Conservation (phyloP, 1,140 invertebrate genomes). For the Hestina assimilis region DNA sequence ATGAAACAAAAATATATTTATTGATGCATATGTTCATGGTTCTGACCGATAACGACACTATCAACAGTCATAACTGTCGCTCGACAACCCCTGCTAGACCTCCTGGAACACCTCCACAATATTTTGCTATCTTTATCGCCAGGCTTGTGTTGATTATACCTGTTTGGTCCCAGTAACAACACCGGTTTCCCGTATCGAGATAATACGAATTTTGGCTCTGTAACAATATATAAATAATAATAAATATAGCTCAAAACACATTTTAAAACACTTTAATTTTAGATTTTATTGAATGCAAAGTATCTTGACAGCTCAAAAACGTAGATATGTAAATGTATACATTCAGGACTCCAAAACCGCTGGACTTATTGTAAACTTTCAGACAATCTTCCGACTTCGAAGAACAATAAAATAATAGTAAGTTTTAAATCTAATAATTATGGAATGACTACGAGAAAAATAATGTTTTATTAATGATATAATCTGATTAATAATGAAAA, state of each 20-base stretch:
- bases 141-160: not conserved
- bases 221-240: not conserved
- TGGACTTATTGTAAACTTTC: no score
- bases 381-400: no score
- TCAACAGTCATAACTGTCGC: slow-evolving; percentile 21
- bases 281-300: no score
- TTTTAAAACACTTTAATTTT: not conserved
- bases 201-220: not conserved
- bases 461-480: no score
- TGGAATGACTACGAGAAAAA: no score
- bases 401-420: no score
- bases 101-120: slow-evolving; percentile 39
- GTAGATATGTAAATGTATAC: no score
- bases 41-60: slow-evolving; percentile 14
- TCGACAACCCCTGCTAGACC: slow-evolving; percentile 30
- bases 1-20: no score
- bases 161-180: not conserved
- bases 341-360: no score
- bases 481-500: no score
- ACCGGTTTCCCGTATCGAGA: slow-evolving; percentile 15
- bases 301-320: no score
- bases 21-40: slow-evolving; percentile 20
- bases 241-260: not conserved
- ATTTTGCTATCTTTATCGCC: slow-evolving; percentile 25
- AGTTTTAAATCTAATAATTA: no score